Conservation (phyloP, 1,140 invertebrate genomes). For the Spodoptera frugiperda region DNA sequence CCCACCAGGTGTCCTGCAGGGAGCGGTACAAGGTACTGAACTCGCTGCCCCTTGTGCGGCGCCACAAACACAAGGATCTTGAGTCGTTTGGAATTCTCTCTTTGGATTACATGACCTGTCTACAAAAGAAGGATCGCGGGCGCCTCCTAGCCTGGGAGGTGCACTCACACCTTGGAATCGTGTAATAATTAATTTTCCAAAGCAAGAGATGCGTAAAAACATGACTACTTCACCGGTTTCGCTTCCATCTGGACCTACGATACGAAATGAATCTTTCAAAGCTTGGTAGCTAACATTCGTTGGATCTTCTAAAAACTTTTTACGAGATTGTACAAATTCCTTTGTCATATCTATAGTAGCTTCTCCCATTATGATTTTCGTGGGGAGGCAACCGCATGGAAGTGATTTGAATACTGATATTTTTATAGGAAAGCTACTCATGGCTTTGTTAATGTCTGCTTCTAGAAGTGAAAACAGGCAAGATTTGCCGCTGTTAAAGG, state of each 20-base stretch:
- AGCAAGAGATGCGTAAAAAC: slow-evolving; percentile 88
- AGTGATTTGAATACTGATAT: slow-evolving; percentile 72
- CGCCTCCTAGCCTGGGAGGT: slow-evolving; percentile 58
- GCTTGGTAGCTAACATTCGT: slow-evolving; percentile 79
- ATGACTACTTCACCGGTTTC: slow-evolving; percentile 84
- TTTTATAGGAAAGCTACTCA: slow-evolving; percentile 77
- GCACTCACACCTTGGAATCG: slow-evolving; percentile 86
- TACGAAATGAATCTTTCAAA: slow-evolving; percentile 87
- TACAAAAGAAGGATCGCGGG: slow-evolving; percentile 55
- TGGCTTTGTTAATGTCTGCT: slow-evolving; percentile 76
- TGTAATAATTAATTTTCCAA: slow-evolving; percentile 89
- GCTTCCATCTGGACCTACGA: slow-evolving; percentile 77
- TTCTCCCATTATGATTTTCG: slow-evolving; percentile 77
- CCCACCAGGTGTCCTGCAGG: slow-evolving; percentile 28
- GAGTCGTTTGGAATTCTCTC: slow-evolving; percentile 67
- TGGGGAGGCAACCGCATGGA: slow-evolving; percentile 77
- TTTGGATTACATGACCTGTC: slow-evolving; percentile 73
- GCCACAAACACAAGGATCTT: slow-evolving; percentile 77
- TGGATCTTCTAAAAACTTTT: slow-evolving; percentile 75
- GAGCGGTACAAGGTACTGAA: slow-evolving; percentile 51
- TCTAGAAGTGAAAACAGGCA: slow-evolving; percentile 86
- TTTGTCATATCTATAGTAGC: slow-evolving; percentile 81
- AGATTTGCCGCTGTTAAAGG: slow-evolving; percentile 86
- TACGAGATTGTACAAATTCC: slow-evolving; percentile 78
- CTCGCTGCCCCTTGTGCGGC: slow-evolving; percentile 51